phyloP scores from a whole-genome alignment of 2,888 invertebrate genomes.

The Caenorhabditis sp. region DNA sequence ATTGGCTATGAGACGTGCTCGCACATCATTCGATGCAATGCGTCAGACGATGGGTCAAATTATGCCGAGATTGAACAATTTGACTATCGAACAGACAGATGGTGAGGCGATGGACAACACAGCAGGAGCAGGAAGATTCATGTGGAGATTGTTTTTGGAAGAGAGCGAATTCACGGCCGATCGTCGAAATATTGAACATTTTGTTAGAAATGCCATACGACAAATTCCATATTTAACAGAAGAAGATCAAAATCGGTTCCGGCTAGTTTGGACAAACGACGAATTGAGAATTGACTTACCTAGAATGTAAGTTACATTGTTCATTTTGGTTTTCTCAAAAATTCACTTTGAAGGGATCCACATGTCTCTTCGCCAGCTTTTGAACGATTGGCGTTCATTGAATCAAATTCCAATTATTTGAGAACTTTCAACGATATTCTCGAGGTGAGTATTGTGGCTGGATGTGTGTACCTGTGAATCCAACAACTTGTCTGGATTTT shows the following conservation, averaged over 20 bases:
- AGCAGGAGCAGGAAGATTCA: not conserved
- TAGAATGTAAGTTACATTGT: not conserved
- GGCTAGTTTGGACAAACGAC: not conserved
- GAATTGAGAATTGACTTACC: conserved; percentile 3
- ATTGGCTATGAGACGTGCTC: too few species aligned
- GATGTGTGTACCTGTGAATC: too few species aligned
- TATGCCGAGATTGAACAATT: conserved; percentile 2
- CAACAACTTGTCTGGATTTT: too few species aligned
- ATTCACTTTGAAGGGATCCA: conserved; percentile 14
- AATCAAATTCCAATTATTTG: not conserved
- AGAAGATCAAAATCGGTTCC: not conserved
- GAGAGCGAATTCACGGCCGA: not conserved
- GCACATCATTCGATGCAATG: not conserved
- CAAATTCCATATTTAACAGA: not conserved
- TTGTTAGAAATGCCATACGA: not conserved
- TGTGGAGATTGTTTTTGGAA: conserved; percentile 2
- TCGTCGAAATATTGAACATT: not conserved
- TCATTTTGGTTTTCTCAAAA: not conserved
- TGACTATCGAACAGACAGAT: conserved; percentile 1
- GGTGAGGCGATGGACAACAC: too few species aligned
- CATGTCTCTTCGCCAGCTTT: conserved; percentile 35
- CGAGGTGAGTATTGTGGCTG: too few species aligned
- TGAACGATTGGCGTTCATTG: conserved; percentile 18
- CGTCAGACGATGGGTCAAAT: not conserved
- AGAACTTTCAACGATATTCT: not conserved